Evolutionary conservation across 2,888 invertebrate species (phyloP).

Genomic region (Euzophera pinguis): DNA sequence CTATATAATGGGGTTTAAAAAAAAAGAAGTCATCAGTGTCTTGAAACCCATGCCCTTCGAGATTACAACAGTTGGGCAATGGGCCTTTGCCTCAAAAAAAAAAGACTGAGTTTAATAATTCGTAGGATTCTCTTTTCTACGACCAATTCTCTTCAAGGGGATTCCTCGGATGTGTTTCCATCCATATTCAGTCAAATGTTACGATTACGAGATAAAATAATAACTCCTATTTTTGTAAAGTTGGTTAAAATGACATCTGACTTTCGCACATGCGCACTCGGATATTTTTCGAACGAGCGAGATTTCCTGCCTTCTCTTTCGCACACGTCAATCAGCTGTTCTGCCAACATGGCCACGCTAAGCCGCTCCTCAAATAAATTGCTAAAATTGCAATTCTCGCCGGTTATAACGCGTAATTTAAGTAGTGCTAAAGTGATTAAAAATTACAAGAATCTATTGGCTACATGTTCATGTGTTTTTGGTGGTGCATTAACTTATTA

Average conservation of each 20-base stretch:
- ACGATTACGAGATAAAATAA: no score
- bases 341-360: slow-evolving; percentile 75
- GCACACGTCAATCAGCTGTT: slow-evolving; percentile 59
- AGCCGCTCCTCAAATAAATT: slow-evolving; percentile 66
- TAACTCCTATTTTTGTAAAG: background rate
- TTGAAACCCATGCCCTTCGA: no score
- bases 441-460: slow-evolving; percentile 48
- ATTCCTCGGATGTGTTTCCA: no score
- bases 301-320: slow-evolving; percentile 33
- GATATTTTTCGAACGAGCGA: no score
- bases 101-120: no score
- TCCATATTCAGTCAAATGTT: no score
- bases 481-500: slow-evolving; percentile 63
- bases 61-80: no score
- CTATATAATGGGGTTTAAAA: no score
- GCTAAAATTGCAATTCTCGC: slow-evolving; percentile 59
- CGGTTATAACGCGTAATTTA: slow-evolving; percentile 51
- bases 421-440: slow-evolving; percentile 49
- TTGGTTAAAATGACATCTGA: background rate
- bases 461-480: slow-evolving; percentile 65
- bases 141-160: no score
- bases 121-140: no score
- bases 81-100: no score
- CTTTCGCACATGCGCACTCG: slow-evolving; percentile 32
- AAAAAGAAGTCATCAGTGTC: no score